Evolutionary conservation across 2,113 vertebrate genomes (phyloP).

Genomic region (Glaucomys volans): DNA sequence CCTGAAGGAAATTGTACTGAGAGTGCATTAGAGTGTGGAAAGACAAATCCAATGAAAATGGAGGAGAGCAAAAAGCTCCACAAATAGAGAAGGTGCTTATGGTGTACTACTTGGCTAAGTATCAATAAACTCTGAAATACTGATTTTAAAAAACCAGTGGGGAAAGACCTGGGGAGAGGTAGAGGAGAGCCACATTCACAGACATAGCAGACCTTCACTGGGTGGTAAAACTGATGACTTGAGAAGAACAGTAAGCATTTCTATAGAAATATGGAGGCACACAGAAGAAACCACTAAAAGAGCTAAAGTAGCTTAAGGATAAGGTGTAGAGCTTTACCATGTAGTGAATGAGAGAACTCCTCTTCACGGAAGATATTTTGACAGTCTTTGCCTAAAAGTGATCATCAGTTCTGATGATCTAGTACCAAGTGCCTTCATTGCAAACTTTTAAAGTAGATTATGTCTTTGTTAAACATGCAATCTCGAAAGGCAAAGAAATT

Average conservation of each 20-base stretch:
- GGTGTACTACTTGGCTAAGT: no score
- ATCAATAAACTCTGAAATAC: neutral
- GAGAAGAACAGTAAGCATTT: neutral
- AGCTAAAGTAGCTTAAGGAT: neutral
- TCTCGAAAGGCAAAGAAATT: neutral
- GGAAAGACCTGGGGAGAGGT: neutral
- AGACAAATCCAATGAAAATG: conserved; percentile 26
- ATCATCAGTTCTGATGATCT: neutral
- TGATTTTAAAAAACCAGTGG: neutral
- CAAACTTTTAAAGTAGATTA: neutral
- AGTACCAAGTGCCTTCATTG: neutral
- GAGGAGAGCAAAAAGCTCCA: neutral
- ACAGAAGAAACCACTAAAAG: neutral
- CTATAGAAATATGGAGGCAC: neutral
- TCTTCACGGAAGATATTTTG: neutral
- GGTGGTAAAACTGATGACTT: neutral
- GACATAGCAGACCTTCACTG: neutral
- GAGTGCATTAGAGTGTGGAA: neutral
- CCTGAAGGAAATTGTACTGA: neutral
- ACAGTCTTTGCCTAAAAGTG: neutral
- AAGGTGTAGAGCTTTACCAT: neutral
- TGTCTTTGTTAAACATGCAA: neutral
- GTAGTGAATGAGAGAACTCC: neutral
- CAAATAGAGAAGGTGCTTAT: neutral
- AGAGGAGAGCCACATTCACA: neutral